Conservation (phyloP, 2,113 vertebrate genomes). For the Ploceus nigricollis region DNA sequence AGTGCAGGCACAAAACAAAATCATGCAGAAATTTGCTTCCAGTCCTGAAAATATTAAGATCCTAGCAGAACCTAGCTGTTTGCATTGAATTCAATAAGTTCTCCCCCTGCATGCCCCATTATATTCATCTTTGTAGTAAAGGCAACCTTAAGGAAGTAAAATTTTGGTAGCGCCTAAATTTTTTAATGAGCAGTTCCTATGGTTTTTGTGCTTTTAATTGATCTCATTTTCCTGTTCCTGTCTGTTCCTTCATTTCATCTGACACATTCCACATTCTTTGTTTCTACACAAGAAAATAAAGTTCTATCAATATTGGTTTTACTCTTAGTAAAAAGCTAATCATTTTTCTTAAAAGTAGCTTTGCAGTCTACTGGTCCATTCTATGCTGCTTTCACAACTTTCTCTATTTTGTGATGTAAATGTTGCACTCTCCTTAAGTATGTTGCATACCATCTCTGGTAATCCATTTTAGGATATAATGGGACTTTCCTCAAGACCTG, state of each 20-base stretch:
- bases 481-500: neutral
- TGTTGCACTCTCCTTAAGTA: neutral
- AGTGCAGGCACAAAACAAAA: neutral
- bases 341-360: neutral
- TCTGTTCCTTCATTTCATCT: neutral
- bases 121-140: neutral
- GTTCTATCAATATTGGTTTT: neutral
- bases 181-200: neutral
- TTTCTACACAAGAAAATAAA: neutral
- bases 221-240: neutral
- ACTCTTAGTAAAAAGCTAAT: neutral
- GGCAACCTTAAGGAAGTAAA: neutral
- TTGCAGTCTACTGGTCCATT: neutral
- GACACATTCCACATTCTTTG: neutral
- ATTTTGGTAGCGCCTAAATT: neutral
- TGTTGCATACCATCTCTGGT: too few species aligned
- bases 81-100: neutral
- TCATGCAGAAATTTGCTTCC: neutral
- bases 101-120: fast-evolving
- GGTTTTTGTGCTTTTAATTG: neutral
- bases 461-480: neutral
- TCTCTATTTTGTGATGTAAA: neutral
- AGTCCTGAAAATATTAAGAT: neutral
- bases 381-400: neutral
- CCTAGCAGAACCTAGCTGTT: neutral